Conservation (phyloP, 2,797 vertebrate species). For the Oceanodroma leucorhoa region DNA sequence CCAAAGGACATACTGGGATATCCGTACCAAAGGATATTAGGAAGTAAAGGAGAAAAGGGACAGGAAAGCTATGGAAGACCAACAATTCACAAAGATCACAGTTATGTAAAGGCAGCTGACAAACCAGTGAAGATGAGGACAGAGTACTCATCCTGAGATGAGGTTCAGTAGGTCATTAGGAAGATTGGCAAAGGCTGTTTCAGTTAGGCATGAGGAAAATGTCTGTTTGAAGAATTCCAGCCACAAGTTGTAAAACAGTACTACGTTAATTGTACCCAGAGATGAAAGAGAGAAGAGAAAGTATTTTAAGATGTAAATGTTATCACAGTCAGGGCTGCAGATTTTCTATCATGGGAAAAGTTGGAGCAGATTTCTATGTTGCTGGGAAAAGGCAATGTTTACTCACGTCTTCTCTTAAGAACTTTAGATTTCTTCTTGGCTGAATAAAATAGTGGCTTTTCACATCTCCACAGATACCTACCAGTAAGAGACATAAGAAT, state of each 20-base stretch:
- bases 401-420: conserved; percentile 82
- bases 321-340: background rate
- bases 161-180: background rate
- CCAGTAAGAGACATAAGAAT: background rate
- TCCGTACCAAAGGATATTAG: background rate
- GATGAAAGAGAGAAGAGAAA: conserved; percentile 17
- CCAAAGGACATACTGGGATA: background rate
- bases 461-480: conserved; percentile 79
- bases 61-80: background rate
- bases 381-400: background rate
- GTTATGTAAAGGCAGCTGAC: background rate
- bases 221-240: background rate
- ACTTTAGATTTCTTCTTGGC: conserved; percentile 37
- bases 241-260: background rate
- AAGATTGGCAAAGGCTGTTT: background rate
- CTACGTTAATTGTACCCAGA: background rate
- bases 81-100: background rate
- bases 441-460: conserved; percentile 73
- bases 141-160: background rate
- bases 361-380: background rate
- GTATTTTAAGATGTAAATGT: conserved; percentile 4
- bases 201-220: background rate
- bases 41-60: background rate
- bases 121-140: background rate
- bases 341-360: background rate